Evolutionary conservation across 2,888 invertebrate species (phyloP).

Genomic region (Agrotis segetum): DNA sequence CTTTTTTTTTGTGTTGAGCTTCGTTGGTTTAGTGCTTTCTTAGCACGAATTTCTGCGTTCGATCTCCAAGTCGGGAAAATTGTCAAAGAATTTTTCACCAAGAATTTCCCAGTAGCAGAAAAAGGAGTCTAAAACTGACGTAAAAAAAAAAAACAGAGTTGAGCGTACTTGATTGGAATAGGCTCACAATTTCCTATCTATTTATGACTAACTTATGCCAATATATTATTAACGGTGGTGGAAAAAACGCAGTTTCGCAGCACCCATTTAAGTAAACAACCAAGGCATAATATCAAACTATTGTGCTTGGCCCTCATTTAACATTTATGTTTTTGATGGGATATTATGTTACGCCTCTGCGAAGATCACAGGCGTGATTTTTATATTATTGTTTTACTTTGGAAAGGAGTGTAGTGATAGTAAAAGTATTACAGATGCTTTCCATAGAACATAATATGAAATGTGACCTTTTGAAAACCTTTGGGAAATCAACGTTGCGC

Average conservation of each 20-base stretch:
- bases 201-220: too few species aligned
- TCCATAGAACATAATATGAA: constrained; percentile 38
- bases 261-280: too few species aligned
- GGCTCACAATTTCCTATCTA: too few species aligned
- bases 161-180: too few species aligned
- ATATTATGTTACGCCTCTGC: not conserved
- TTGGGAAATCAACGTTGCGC: constrained; percentile 42
- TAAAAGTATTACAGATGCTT: constrained; percentile 34
- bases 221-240: too few species aligned
- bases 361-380: not conserved
- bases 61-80: not conserved
- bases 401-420: constrained; percentile 6
- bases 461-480: constrained; percentile 50
- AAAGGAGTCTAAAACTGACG: not conserved
- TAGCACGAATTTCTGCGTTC: not conserved
- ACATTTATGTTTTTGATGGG: too few species aligned
- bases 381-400: not conserved
- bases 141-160: too few species aligned
- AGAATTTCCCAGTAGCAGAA: not conserved
- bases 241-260: too few species aligned
- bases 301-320: too few species aligned
- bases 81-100: not conserved
- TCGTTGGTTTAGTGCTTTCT: too few species aligned
- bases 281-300: too few species aligned
- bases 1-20: not conserved